Base-by-base conservation (phyloP, 1,140 invertebrate genomes). In the Aphaenogaster ashmeadi region DNA sequence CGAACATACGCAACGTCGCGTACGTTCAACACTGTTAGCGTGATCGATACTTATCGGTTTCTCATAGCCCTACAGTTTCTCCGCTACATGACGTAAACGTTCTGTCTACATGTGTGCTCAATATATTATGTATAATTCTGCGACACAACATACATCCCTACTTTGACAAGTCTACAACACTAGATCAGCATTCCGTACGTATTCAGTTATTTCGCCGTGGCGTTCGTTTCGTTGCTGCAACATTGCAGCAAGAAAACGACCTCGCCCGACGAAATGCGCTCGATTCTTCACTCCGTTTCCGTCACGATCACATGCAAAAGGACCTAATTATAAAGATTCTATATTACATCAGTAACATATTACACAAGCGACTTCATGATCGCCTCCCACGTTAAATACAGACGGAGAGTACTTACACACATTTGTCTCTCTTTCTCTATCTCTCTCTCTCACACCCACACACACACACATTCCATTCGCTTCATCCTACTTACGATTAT, bases 281-380 rank as follows among this genome's bases (percentile, higher is more conserved):
- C 11, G 13, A 77, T 58, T 41, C 36, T 18, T 66, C 86, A 56
- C 56, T 62, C 36, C 56, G 33, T 60, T 18, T 67, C 13, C 56
- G 27, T 83, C 71, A 67, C 89, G 91, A 84, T 90, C 88, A 88
- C 88, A 89, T 83, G 90, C 89, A 84, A 89, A 91, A 83, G 92
- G 92, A 88, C 44, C 79, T 91, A 74, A 91, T 69, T 83, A 36
- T 87, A 93, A 94, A 89, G 91, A 92, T 92, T 92, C 92, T 94
- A 95, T 94, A 88, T 93, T 95, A 95, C 94, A 95, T 91, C 90
- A 93, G 90, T 89, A 89, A 92, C 87, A 89, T 91, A 90, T 92
- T 92, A 90, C 89, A 88, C 84, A 85, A 87, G 87, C 67, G 90
- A 88, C 71, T 66, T 88, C 80, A 3, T 50, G 27, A 56, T 50